Evolutionary conservation across 2,797 vertebrate species (phyloP), one percentile per base, ranked within the genome.

Genomic region (Psittacula echo): DNA sequence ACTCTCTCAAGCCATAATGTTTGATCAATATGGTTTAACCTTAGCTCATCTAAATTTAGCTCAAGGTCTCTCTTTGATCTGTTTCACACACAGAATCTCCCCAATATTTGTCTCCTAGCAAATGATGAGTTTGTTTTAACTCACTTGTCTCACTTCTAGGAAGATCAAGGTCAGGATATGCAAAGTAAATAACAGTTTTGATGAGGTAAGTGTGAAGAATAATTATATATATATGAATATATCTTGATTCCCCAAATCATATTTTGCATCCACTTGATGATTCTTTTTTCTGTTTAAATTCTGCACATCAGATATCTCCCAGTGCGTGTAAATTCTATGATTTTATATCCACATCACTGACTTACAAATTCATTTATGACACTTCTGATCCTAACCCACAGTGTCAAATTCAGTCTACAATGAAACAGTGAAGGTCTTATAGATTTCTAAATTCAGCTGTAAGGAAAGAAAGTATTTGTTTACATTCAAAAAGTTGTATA

Each of bases 11-110:
- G 65, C 77, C 42, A 74, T 89, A 94, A 91, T 94, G 89, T 95
- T 96, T 93, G 85, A 97, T 96, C 90, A 94, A 97, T 90, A 96
- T 15, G 3, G 37, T 96, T 95, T 96, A 94, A 96, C 94, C 94
- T 93, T 95, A 96, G 89, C 67, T 92, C 89, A 90, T 78, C 89
- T 95, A 96, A 86, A 94, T 96, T 96, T 94, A 96, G 95, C 62
- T 44, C 82, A 96, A 92, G 76, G 94, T 97, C 56, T 96, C 41
- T 82, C 48, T 75, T 60, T 93, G 77, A 85, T 95, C 71, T 95
- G 39, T 89, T 97, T 93, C 83, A 90, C 95, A 48, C 39, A 88
- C 8, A 81, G 47, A 87, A 54, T 80, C 76, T 92, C 76, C 83
- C 78, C 65, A 48, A 76, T 80, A 94, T 91, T 94, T 91, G 53